Evolutionary conservation across 2,113 vertebrate genomes (phyloP).

Genomic region (Herpailurus yagouaroundi): DNA sequence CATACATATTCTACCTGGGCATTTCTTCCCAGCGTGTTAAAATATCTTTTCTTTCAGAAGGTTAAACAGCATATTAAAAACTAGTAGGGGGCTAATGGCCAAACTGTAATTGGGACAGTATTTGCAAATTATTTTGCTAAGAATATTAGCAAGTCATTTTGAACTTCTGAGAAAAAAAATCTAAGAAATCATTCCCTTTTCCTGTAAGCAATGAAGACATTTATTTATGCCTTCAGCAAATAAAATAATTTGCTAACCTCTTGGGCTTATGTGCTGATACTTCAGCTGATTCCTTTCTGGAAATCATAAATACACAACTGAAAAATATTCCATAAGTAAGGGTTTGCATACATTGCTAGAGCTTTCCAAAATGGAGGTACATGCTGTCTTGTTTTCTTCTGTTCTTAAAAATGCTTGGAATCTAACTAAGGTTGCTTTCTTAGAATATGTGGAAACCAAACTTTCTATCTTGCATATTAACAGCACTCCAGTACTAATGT

Average conservation of each 20-base stretch:
- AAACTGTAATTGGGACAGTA: background rate
- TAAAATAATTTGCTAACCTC: slow-evolving; percentile 8
- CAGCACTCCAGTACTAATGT: background rate
- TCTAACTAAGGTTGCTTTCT: slow-evolving; percentile 12
- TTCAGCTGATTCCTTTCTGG: background rate
- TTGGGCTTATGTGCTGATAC: background rate
- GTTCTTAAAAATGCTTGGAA: background rate
- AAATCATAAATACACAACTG: slow-evolving; percentile 4
- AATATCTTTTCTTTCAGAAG: background rate
- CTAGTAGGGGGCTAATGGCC: background rate
- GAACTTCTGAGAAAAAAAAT: background rate
- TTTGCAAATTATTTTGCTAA: slow-evolving; percentile 38
- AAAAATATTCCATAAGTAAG: background rate
- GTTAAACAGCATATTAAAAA: slow-evolving; percentile 20
- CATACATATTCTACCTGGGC: background rate
- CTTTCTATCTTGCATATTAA: background rate
- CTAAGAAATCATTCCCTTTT: slow-evolving; percentile 11
- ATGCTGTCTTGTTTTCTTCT: background rate
- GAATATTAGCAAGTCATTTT: slow-evolving; percentile 48
- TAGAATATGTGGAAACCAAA: slow-evolving; percentile 6
- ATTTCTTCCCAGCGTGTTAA: slow-evolving; percentile 8
- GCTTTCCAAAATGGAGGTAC: background rate
- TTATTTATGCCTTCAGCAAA: slow-evolving; percentile 13
- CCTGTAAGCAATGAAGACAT: slow-evolving; percentile 1
- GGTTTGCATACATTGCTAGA: background rate